Conservation (phyloP, 2,888 invertebrate species). For the Lamellibrachia columna region DNA sequence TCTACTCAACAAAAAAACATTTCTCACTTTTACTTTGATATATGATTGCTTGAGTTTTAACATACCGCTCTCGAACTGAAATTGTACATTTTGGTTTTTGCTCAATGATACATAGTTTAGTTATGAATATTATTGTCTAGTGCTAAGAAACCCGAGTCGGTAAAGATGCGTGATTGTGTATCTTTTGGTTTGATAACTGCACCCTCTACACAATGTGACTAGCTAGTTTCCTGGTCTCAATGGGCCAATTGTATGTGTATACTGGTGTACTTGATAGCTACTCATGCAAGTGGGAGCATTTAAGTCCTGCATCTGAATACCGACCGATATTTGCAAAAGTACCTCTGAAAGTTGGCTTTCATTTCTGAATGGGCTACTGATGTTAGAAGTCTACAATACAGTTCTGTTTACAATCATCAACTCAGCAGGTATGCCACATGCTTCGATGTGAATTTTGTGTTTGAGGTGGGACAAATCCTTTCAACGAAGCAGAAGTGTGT, state of each 20-base stretch:
- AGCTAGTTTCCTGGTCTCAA: background rate
- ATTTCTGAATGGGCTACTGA: slow-evolving; percentile 12
- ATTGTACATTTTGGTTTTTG: background rate
- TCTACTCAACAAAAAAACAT: background rate
- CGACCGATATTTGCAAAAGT: background rate
- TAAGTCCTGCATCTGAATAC: background rate
- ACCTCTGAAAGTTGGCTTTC: background rate
- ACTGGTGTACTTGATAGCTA: background rate
- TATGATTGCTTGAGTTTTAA: background rate
- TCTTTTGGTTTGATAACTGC: background rate
- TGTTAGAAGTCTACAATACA: background rate
- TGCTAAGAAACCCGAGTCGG: background rate
- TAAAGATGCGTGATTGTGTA: background rate
- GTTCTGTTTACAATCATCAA: no score
- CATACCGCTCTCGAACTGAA: background rate
- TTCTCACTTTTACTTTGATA: no score
- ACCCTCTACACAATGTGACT: background rate
- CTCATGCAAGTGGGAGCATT: background rate
- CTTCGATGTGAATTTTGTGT: background rate
- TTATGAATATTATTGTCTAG: background rate
- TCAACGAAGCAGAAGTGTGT: background rate
- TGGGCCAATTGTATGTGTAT: background rate
- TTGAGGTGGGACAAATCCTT: background rate
- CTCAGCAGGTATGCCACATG: background rate
- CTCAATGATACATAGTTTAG: background rate